These are phyloP conservation scores for Crypturellus tataupa DNA, from an alignment of 2,797 vertebrate genomes.

Conservation along the genomic window DNA sequence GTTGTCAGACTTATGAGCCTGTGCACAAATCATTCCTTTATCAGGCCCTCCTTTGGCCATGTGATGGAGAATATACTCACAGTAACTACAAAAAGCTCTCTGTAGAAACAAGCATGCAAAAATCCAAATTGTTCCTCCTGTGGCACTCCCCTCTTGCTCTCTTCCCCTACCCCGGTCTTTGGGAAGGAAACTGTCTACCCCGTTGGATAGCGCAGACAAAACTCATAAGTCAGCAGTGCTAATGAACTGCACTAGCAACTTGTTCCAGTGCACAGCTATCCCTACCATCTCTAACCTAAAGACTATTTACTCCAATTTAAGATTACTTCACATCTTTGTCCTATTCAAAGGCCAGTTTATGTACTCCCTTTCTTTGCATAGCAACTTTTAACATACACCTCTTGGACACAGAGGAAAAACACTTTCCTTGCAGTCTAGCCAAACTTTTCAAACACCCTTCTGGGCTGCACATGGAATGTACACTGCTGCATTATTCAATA, in stretches of 20 bases:
- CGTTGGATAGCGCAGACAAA: background rate
- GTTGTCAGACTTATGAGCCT: background rate
- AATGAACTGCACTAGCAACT: background rate
- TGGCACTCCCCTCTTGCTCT: background rate
- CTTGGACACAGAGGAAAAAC: background rate
- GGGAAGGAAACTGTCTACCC: background rate
- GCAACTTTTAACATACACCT: background rate
- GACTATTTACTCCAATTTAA: background rate
- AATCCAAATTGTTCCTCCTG: background rate
- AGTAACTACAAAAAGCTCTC: background rate
- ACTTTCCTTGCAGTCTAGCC: background rate
- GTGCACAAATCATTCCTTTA: accelerated
- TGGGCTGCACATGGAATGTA: background rate
- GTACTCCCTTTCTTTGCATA: background rate
- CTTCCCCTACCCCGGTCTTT: background rate
- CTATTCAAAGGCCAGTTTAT: background rate
- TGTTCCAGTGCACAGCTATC: background rate
- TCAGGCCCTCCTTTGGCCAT: background rate
- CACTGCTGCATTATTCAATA: background rate
- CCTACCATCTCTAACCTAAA: background rate
- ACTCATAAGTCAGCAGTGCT: background rate
- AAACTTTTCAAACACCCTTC: background rate
- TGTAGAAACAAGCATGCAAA: background rate
- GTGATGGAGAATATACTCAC: background rate
- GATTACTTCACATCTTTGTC: background rate